These are phyloP conservation scores for Karalla daura DNA, from an alignment of 2,797 vertebrate genomes.

Conservation along the genomic window DNA sequence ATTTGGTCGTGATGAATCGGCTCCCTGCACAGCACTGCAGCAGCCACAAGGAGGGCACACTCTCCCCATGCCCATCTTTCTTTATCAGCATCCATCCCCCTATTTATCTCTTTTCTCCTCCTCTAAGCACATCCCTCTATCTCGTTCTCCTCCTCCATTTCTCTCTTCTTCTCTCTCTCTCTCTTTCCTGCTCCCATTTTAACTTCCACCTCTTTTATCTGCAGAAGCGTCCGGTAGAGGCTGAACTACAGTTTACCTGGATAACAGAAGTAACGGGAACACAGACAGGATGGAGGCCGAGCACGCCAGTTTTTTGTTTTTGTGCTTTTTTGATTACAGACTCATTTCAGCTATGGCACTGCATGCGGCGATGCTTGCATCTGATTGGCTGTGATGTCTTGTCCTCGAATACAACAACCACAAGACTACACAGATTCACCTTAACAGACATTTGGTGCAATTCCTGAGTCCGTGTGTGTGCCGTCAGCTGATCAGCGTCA, in stretches of 20 bases:
- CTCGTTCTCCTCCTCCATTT: constrained; percentile 21
- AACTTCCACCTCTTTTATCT: neutral
- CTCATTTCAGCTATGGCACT: neutral
- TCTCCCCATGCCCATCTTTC: constrained; percentile 53
- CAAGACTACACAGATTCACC: neutral
- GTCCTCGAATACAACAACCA: neutral
- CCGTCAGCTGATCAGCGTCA: constrained; percentile 19
- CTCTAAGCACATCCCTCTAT: constrained; percentile 18
- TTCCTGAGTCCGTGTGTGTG: neutral
- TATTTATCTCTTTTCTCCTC: constrained; percentile 16
- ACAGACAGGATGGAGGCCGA: neutral
- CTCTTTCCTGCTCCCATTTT: neutral
- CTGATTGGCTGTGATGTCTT: neutral
- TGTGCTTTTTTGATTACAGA: neutral
- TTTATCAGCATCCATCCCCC: constrained; percentile 40
- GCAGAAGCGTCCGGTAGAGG: constrained; percentile 14
- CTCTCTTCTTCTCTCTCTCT: constrained; percentile 3
- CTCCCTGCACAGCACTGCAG: constrained; percentile 74
- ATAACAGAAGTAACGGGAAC: neutral
- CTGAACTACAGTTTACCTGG: neutral
- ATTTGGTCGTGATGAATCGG: constrained; percentile 81
- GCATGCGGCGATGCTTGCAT: neutral
- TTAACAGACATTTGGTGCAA: neutral
- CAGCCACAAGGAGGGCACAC: constrained; percentile 73
- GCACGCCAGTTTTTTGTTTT: neutral